phyloP scores from a whole-genome alignment of 2,888 invertebrate genomes.

The Zhuqinia jingwanae region DNA sequence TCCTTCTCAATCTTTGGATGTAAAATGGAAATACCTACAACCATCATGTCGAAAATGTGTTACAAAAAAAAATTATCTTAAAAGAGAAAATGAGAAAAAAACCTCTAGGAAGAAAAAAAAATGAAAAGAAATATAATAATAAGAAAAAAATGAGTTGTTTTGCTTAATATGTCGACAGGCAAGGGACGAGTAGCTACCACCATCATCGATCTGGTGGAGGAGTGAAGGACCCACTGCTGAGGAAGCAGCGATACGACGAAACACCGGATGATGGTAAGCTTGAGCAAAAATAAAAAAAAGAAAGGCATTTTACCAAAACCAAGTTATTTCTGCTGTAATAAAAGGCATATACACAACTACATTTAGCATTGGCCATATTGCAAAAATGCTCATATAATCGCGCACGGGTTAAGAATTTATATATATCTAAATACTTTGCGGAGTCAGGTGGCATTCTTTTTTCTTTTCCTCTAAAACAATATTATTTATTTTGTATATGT shows the following conservation, averaged over 20 bases:
- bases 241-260: conserved; percentile 79
- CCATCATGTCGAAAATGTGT: conserved; percentile 41
- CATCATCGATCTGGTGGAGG: conserved; percentile 75
- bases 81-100: not conserved
- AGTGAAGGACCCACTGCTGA: conserved; percentile 79
- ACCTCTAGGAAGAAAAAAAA: conserved; percentile 2
- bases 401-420: too few species aligned
- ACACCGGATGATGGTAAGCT: conserved; percentile 79
- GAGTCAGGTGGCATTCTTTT: conserved; percentile 70
- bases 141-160: conserved; percentile 65
- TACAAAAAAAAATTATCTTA: conserved; percentile 20
- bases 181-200: conserved; percentile 73
- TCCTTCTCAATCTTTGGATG: conserved; percentile 5
- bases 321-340: conserved; percentile 12
- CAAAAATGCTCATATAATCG: conserved; percentile 12
- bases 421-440: conserved; percentile 46
- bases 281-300: conserved; percentile 47
- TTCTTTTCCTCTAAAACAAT: not conserved
- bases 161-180: conserved; percentile 69
- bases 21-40: conserved; percentile 28
- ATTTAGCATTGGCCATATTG: not conserved
- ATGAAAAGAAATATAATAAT: too few species aligned
- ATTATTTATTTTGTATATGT: conserved; percentile 45
- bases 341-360: not conserved
- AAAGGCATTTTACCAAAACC: conserved; percentile 57